Conservation (phyloP, 2,113 vertebrate genomes). For the Prunella fulvescens region DNA sequence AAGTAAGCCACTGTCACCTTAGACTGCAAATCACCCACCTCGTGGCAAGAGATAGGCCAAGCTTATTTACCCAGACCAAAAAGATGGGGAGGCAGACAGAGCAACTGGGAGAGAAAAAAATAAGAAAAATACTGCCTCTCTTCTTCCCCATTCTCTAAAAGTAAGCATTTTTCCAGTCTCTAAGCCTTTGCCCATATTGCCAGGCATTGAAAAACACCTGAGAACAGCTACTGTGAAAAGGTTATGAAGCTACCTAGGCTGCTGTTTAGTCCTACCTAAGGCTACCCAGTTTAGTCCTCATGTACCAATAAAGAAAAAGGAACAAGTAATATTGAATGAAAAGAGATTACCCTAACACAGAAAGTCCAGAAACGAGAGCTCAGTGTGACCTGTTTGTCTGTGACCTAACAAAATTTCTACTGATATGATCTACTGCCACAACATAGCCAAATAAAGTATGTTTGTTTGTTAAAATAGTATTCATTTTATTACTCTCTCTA, state of each 20-base stretch:
- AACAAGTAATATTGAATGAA: not conserved
- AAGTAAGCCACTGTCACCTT: not conserved
- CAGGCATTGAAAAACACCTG: not conserved
- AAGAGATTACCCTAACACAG: not conserved
- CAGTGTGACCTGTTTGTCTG: not conserved
- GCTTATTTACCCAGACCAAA: not conserved
- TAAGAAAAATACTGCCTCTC: not conserved
- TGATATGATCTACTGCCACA: not conserved
- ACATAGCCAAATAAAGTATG: not conserved
- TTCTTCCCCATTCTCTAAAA: not conserved
- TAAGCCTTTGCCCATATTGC: not conserved
- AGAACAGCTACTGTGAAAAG: not conserved
- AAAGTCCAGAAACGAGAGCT: not conserved
- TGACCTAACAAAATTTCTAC: not conserved
- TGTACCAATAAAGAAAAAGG: not conserved
- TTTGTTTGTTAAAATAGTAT: not conserved
- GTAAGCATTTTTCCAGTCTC: not conserved
- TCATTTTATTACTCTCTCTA: not conserved
- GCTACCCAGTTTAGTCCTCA: not conserved
- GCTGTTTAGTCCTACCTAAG: not conserved
- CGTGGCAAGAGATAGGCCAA: not conserved
- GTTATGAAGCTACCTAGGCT: not conserved
- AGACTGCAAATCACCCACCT: not conserved
- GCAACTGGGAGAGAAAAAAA: not conserved
- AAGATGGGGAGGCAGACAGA: not conserved